Conservation (phyloP, 2,888 invertebrate species). For the Drosophila merina region DNA sequence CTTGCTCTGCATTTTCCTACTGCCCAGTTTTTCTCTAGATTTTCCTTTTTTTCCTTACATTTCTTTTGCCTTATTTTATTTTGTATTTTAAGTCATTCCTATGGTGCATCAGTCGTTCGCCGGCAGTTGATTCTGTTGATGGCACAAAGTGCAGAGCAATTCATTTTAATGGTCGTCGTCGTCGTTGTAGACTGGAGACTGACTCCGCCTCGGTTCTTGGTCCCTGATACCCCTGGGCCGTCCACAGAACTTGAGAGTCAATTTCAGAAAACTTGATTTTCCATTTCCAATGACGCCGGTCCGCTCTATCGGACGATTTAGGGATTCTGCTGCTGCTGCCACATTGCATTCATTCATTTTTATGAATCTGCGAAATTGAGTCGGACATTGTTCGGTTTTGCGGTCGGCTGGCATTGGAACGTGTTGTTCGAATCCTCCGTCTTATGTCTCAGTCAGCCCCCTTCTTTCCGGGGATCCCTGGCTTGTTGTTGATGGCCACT, state of each 20-base stretch:
- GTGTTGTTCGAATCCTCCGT: slow-evolving; percentile 45
- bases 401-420: slow-evolving; percentile 51
- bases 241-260: slow-evolving; percentile 81
- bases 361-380: slow-evolving; percentile 75
- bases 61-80: slow-evolving; percentile 69
- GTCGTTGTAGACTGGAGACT: slow-evolving; percentile 31
- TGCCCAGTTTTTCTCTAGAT: slow-evolving; percentile 24
- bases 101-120: slow-evolving; percentile 76
- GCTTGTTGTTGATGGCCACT: slow-evolving; percentile 46
- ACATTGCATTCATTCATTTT: slow-evolving; percentile 71
- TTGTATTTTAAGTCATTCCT: slow-evolving; percentile 77
- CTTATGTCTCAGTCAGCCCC: slow-evolving; percentile 33
- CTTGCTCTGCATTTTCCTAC: slow-evolving; percentile 30
- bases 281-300: slow-evolving; percentile 64
- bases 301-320: slow-evolving; percentile 56
- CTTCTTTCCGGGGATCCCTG: slow-evolving; percentile 1
- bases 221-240: slow-evolving; percentile 8
- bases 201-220: slow-evolving; percentile 1
- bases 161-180: slow-evolving; percentile 77
- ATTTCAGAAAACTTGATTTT: slow-evolving; percentile 82
- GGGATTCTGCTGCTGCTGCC: slow-evolving; percentile 51
- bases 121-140: slow-evolving; percentile 80
- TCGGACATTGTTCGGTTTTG: slow-evolving; percentile 76
- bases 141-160: slow-evolving; percentile 81
- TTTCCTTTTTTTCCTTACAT: slow-evolving; percentile 18